These are phyloP conservation scores for Scarus forsteni DNA, from an alignment of 2,797 vertebrate species.

Conservation along the genomic window DNA sequence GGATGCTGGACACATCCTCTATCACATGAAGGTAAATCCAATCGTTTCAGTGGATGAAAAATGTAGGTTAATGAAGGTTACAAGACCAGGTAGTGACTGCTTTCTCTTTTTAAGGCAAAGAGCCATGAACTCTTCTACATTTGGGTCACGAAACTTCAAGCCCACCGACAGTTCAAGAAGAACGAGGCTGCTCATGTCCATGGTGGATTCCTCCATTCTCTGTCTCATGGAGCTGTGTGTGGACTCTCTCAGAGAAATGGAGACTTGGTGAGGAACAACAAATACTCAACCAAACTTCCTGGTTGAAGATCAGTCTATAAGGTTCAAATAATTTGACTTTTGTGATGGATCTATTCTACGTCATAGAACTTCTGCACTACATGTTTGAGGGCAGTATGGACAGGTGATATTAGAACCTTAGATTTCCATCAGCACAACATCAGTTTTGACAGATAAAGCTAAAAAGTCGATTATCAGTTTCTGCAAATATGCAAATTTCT, in stretches of 20 bases:
- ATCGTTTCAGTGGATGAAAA: not conserved
- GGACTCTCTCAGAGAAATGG: conserved; percentile 71
- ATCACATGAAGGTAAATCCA: conserved; percentile 91
- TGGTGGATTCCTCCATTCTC: conserved; percentile 63
- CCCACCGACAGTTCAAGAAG: conserved; percentile 88
- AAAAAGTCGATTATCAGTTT: too few species aligned
- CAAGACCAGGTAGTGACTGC: not conserved
- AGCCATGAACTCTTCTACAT: conserved; percentile 91
- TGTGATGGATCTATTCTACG: too few species aligned
- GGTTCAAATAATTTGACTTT: too few species aligned
- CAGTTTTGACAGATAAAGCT: too few species aligned
- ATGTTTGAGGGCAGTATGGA: too few species aligned
- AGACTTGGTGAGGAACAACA: conserved; percentile 68
- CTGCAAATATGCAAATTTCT: too few species aligned
- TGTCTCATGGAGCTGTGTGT: conserved; percentile 30
- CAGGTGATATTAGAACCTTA: too few species aligned
- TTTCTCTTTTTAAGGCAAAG: conserved; percentile 84
- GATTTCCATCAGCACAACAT: too few species aligned
- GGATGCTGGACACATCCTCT: conserved; percentile 93
- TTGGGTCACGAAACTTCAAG: conserved; percentile 92
- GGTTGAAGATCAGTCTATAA: too few species aligned
- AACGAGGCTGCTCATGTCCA: conserved; percentile 77
- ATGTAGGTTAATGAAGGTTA: not conserved
- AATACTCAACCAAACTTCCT: not conserved
- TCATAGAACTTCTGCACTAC: not conserved